Evolutionary conservation across 1,140 invertebrate species (phyloP).

Genomic region (Marisa cornuarietis): DNA sequence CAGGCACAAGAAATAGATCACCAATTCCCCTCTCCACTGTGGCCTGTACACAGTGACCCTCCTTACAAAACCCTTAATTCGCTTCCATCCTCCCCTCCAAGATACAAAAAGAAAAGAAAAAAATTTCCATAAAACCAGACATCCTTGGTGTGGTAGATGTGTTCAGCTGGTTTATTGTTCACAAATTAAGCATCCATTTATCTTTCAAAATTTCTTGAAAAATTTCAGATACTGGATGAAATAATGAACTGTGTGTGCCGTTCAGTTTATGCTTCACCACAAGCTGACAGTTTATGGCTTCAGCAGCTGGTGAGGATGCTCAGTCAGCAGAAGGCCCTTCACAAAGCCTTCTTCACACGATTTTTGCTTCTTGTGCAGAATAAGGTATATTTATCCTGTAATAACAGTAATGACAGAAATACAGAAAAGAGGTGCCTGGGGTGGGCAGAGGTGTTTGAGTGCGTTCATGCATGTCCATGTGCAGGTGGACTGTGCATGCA

Average conservation of each 20-base stretch:
- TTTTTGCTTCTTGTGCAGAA: conserved; percentile 11
- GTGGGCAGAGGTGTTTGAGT: background rate
- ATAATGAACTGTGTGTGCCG: conserved; percentile 20
- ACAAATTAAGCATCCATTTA: background rate
- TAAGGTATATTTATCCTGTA: background rate
- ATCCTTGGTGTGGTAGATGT: background rate
- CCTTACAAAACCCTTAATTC: too few species aligned
- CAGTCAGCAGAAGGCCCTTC: conserved; percentile 13
- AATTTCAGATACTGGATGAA: conserved; percentile 12
- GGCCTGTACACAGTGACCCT: too few species aligned
- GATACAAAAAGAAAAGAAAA: too few species aligned
- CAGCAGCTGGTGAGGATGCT: conserved; percentile 19
- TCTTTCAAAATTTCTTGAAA: background rate
- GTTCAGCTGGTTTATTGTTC: background rate
- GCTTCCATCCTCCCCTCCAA: too few species aligned
- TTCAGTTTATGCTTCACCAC: background rate
- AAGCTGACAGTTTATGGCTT: conserved; percentile 12
- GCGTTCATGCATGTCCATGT: background rate
- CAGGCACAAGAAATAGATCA: too few species aligned
- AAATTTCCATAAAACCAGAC: too few species aligned
- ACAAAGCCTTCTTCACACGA: conserved; percentile 14
- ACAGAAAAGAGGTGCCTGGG: background rate
- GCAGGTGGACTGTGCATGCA: background rate
- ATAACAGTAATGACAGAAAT: background rate
- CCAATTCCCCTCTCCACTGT: too few species aligned